Percentiles rank a stretch among this genome's conserved stretches.
phyloP scores from a whole-genome alignment of 2,797 vertebrate genomes.

The Gambelia wislizenii region DNA sequence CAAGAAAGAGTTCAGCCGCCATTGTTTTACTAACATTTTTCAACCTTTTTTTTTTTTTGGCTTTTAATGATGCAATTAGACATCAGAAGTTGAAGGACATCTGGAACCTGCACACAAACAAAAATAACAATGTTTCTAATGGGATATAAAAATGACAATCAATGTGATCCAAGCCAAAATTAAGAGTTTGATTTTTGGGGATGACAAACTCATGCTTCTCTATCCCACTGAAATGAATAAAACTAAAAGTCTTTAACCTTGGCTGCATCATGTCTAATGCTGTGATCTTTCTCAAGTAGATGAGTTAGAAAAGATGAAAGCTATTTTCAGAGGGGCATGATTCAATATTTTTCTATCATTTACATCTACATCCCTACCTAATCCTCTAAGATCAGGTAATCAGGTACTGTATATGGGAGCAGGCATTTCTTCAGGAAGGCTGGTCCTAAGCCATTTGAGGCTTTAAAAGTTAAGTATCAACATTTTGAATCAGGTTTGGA shows the following conservation, averaged over 20 bases:
- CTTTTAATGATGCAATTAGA: slow-evolving; percentile 35
- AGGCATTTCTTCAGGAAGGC: no score
- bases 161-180: background rate
- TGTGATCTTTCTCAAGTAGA: background rate
- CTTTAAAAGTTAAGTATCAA: no score
- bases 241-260: background rate
- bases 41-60: background rate
- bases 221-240: background rate
- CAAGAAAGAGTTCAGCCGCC: slow-evolving; percentile 34
- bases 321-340: background rate
- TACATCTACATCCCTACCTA: background rate
- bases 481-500: no score
- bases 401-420: no score
- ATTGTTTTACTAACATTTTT: background rate
- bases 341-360: background rate
- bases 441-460: no score
- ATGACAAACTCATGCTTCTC: background rate
- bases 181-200: background rate
- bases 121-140: slow-evolving; percentile 12
- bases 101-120: slow-evolving; percentile 66
- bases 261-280: background rate
- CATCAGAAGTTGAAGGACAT: slow-evolving; percentile 59
- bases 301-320: background rate
- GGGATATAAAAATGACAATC: background rate
- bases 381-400: background rate